Evolutionary conservation across 2,113 vertebrate species (phyloP), one percentile per base, ranked within the genome.

Genomic region (Phaethornis superciliosus): DNA sequence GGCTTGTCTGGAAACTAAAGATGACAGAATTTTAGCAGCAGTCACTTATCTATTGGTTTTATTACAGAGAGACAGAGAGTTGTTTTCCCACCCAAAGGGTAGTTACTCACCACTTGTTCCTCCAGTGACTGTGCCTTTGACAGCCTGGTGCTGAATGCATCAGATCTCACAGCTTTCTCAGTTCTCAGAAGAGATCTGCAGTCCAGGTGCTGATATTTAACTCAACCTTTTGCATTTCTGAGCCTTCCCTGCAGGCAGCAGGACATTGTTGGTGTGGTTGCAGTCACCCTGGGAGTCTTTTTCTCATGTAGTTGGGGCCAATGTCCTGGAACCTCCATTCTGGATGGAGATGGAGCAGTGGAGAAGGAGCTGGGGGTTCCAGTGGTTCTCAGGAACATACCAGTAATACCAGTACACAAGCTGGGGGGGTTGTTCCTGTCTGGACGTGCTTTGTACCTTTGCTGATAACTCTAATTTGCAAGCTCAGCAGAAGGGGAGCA

Each of bases 401-500:
- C 51, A 32, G 6, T 0, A 3, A 17, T 35, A 27, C 12, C 1
- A 2, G 32, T 24, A 8, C 44, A 30, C 23, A 19, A 46, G 40
- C 4, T 16, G 55, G 46, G 32, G 20, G 37, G 64, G 46, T 47
- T 82, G 59, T 47, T 90, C 62, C 88, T 95, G 74, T 1, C 86
- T 76, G 75, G 37, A 17, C 15, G 3, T 6, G 76, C 7, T 54
- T 12, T 74, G 81, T 80, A 91, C 86, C 95, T 96, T 54, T 71
- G 72, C 89, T 90, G 46, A 76, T 69, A 47, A 9, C 44, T 54
- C 64, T 88, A 42, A 40, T 88, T 58, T 92, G 81, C 90, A 85
- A 89, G 70, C 83, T 95, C 89, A 90, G 93, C 89, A 94, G 75
- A 94, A 89, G 37, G 68, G 86, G n/a, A 82, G 33, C 78, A 14